phyloP scores from a whole-genome alignment of 1,140 invertebrate genomes.

The Steinernema khuongi region DNA sequence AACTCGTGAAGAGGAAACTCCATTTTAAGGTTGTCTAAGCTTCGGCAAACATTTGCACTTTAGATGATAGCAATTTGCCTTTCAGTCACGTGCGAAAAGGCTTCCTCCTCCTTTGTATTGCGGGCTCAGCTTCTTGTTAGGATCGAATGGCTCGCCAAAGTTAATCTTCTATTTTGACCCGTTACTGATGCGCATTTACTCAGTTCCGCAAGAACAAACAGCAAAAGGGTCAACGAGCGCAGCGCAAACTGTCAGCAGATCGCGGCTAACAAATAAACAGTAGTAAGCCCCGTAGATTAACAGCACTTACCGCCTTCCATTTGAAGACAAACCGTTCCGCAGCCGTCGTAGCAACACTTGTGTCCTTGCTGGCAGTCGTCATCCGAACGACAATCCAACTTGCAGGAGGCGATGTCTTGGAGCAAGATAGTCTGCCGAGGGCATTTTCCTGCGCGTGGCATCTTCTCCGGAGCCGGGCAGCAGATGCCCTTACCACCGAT shows the following conservation, averaged over 20 bases:
- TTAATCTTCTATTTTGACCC: no score
- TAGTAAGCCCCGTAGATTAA: conserved; percentile 19
- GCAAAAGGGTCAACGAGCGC: background rate
- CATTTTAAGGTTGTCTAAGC: no score
- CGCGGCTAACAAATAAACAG: conserved; percentile 21
- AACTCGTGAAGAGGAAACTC: no score
- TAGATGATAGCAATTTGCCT: no score
- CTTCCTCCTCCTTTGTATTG: no score
- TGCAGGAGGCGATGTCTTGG: conserved; percentile 25
- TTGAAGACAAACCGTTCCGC: conserved; percentile 35
- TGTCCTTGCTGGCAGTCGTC: conserved; percentile 35
- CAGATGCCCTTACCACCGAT: conserved; percentile 27
- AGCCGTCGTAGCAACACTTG: conserved; percentile 51
- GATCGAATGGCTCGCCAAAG: no score
- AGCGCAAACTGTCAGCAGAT: background rate
- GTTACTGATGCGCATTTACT: background rate
- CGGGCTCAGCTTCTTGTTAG: no score
- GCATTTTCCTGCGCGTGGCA: conserved; percentile 31
- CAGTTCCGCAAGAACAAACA: background rate
- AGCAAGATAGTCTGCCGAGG: conserved; percentile 25
- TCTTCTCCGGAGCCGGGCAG: conserved; percentile 18
- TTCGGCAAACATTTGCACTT: no score
- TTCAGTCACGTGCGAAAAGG: no score
- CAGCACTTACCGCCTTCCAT: conserved; percentile 18
- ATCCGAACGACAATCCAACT: conserved; percentile 36